Conservation (phyloP, 2,888 invertebrate species). For the Anorthoa munda region DNA sequence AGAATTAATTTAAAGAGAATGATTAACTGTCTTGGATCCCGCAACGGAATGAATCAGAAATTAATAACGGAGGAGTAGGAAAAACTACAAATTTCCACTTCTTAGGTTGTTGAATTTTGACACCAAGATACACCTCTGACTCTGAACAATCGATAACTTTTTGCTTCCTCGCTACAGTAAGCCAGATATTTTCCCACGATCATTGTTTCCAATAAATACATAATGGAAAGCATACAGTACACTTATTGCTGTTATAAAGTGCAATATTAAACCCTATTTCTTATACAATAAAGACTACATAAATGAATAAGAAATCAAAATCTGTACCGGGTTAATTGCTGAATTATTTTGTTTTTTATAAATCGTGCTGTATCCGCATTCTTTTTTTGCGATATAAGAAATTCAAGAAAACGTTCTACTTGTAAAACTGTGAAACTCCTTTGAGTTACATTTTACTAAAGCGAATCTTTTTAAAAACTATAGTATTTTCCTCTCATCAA, state of each 20-base stretch:
- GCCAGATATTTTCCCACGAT: conserved; percentile 84
- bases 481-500: too few relatives aligned
- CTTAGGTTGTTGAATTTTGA: conserved; percentile 21
- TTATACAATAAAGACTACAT: background rate
- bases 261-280: conserved; percentile 46
- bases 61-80: too few relatives aligned
- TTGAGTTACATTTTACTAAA: background rate
- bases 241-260: conserved; percentile 14
- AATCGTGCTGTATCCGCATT: conserved; percentile 57
- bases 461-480: too few relatives aligned
- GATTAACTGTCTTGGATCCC: too few relatives aligned
- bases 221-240: conserved; percentile 66
- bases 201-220: conserved; percentile 79
- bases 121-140: background rate
- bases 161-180: conserved; percentile 83
- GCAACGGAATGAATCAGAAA: too few relatives aligned
- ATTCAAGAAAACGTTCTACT: background rate
- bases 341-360: conserved; percentile 47
- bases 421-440: background rate
- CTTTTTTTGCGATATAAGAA: conserved; percentile 22
- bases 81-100: too few relatives aligned
- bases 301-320: conserved; percentile 17
- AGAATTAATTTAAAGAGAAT: too few relatives aligned
- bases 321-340: conserved; percentile 44
- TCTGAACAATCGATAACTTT: conserved; percentile 75